Base-by-base conservation (phyloP, 1,140 invertebrate species). In the Bombus balteatus region DNA sequence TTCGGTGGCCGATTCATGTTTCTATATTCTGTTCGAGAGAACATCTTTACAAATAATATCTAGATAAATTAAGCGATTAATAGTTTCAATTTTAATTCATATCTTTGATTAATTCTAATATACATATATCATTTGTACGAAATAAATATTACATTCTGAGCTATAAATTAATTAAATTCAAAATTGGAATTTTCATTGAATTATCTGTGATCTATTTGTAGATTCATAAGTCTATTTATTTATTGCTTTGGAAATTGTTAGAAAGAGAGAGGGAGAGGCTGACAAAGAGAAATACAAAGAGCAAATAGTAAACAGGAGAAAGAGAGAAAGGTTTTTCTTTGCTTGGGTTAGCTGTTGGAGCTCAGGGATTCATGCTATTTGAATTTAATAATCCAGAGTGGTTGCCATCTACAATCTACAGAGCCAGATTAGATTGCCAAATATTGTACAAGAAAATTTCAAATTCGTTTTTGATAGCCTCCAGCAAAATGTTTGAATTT, bases 321-420 rank as follows among this genome's bases (percentile, higher is more conserved):
- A n/a, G 5, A 53, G 47, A 59, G 28, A 12, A 3, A 62, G 59
- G n/a, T 66, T 32, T 32, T 66, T 53, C 47, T 53, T 53, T 53
- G 18, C 47, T 53, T 53, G 18, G 47, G n/a, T n/a, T 32, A 32
- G 65, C 65, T 32, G 15, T 32, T 6, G 13, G n/a, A 66, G 65
- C 15, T 18, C 65, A 32, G 65, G 62, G n/a, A 66, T 32, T 66
- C n/a, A 1, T 66, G n/a, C 62, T 66, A 32, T 32, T 32, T 13
- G n/a, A 66, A 66, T 32, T 66, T 66, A 66, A 66, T 66, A 66
- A 66, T 66, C 65, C n/a, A 66, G 32, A 66, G 65, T 66, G 65
- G 65, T 8, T 32, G n/a, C n/a, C n/a, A 62, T 62, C 59, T 59
- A 59, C 47, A 53, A 53, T 53, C 18, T 66, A 15, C n/a, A 66